Evolutionary conservation across 2,888 invertebrate species (phyloP), one percentile per base, ranked within the genome.

Genomic region (Eilema griseolum): DNA sequence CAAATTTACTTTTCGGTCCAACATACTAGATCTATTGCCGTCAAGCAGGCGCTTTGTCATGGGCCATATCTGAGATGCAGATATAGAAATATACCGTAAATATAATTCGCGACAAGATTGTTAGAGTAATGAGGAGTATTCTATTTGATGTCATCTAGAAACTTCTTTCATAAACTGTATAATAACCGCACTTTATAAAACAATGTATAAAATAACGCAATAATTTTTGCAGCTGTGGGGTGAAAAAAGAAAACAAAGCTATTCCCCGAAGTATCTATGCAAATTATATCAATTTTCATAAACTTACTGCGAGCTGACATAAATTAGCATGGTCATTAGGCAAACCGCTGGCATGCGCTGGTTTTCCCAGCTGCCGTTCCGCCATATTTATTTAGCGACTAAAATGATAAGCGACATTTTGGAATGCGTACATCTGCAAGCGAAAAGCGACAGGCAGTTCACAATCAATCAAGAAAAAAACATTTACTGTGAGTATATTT

Each of bases 321-420:
- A 68, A 70, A 80, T 79, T 78, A 74, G 71, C 74, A 74, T 73
- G 69, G 70, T 78, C 77, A 80, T 80, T 78, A 80, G 70, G 46
- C n/a, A 61, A 31, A 61, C 68, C 41, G 41, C 63, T 66, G 74
- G 72, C 72, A 75, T 73, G 75, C 80, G 77, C 23, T 71, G 69
- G 46, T 28, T 28, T 66, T 68, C n/a, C 52, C 26, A 46, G 65
- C 56, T 66, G 66, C 28, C 57, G 66, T 61, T 61, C 11, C 26
- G 26, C 52, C 33, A 61, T 65, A 65, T 65, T 69, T 56, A 66
- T 66, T 66, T 23, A 70, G 56, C 14, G 66, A 41, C 23, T 70
- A 37, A 61, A 66, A 70, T 66, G 66, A 57, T 66, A 56, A 28
- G 41, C 70, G 16, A 28, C 61, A 14, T 62, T 69, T 61, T 7